phyloP scores from a whole-genome alignment of 2,888 invertebrate species.

The Lasioglossum villosulum region DNA sequence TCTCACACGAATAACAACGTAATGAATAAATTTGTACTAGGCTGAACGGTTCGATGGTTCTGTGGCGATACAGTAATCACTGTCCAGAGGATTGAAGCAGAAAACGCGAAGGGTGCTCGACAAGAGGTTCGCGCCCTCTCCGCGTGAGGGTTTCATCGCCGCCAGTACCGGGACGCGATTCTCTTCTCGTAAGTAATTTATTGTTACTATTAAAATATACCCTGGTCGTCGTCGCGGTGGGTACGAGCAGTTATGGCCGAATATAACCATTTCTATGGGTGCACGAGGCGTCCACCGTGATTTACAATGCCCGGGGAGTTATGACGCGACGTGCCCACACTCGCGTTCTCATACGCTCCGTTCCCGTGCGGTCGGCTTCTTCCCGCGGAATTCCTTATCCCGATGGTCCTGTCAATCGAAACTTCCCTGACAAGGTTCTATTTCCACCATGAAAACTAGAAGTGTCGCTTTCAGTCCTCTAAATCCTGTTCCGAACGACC shows the following conservation, averaged over 20 bases:
- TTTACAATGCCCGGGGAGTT: conserved; percentile 82
- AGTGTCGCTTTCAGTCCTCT: not conserved
- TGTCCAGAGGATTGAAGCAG: not conserved
- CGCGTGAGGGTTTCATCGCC: conserved; percentile 77
- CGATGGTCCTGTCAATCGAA: conserved; percentile 42
- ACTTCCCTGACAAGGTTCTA: conserved; percentile 12
- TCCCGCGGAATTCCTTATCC: conserved; percentile 46
- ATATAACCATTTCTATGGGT: conserved; percentile 83
- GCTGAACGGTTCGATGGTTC: not conserved
- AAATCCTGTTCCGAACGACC: not conserved
- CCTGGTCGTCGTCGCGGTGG: conserved; percentile 81
- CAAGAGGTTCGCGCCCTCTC: conserved; percentile 66
- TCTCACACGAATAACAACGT: not conserved
- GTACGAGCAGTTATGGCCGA: conserved; percentile 81
- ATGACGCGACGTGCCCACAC: conserved; percentile 79
- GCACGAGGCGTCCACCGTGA: conserved; percentile 81
- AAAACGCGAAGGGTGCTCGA: conserved; percentile 43
- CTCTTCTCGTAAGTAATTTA: conserved; percentile 80
- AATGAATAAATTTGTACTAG: not conserved
- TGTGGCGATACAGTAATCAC: not conserved
- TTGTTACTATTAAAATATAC: conserved; percentile 83
- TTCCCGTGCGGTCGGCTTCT: conserved; percentile 52
- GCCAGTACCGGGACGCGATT: conserved; percentile 72
- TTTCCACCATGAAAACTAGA: not conserved
- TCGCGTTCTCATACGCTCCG: conserved; percentile 68